Conservation (phyloP, 1,140 invertebrate species). For the Lordiphosa stackelbergi region DNA sequence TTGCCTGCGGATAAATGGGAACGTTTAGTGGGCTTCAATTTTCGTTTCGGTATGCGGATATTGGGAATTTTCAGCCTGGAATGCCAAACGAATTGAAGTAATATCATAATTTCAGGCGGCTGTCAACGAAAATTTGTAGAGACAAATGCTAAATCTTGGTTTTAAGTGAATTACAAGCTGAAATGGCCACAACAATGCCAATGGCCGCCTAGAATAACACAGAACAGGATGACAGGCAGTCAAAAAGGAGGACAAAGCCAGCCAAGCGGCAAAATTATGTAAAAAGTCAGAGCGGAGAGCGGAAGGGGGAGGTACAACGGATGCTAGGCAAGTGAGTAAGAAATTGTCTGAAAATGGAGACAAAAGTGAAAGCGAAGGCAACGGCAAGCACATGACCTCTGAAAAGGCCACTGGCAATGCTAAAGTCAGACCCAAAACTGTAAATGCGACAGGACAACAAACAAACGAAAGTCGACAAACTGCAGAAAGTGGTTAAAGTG, state of each 20-base stretch:
- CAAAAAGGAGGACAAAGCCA: slow-evolving; percentile 54
- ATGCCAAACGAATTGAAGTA: slow-evolving; percentile 27
- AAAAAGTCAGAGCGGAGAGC: slow-evolving; percentile 57
- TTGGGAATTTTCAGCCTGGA: slow-evolving; percentile 16
- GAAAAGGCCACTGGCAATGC: slow-evolving; percentile 44
- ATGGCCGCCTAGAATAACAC: slow-evolving; percentile 28
- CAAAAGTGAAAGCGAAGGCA: slow-evolving; percentile 63
- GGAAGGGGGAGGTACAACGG: slow-evolving; percentile 1
- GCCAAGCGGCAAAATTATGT: slow-evolving; percentile 71
- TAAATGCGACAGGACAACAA: slow-evolving; percentile 9
- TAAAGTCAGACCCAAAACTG: slow-evolving; percentile 29
- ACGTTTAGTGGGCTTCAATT: slow-evolving; percentile 28
- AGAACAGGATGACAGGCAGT: slow-evolving; percentile 35
- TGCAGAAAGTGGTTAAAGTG: slow-evolving; percentile 57
- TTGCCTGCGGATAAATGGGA: slow-evolving; percentile 33
- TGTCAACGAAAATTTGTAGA: slow-evolving; percentile 5
- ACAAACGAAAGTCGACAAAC: slow-evolving; percentile 22
- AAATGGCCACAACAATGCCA: slow-evolving; percentile 31
- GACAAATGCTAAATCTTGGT: slow-evolving; percentile 44
- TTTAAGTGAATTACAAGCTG: slow-evolving; percentile 72
- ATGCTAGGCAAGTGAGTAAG: slow-evolving; percentile 9
- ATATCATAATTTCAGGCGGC: slow-evolving; percentile 53
- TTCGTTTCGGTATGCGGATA: slow-evolving; percentile 14
- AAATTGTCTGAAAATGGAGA: slow-evolving; percentile 56
- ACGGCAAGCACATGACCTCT: slow-evolving; percentile 38